These are phyloP conservation scores for Dicaeum eximium DNA, from an alignment of 2,113 vertebrate species.

Conservation along the genomic window DNA sequence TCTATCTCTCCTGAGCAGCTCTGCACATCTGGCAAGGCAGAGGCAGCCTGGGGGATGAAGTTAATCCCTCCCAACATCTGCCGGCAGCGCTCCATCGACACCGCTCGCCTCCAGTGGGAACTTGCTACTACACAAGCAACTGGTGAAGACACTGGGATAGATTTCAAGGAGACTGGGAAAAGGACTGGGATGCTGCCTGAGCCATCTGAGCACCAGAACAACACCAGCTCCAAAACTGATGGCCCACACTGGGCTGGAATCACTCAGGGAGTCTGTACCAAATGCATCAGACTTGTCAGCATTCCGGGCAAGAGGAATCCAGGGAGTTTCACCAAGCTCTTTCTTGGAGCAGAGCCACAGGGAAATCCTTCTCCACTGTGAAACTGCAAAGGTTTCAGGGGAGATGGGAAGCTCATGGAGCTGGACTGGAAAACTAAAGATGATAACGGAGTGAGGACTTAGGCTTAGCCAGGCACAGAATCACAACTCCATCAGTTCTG, in stretches of 20 bases:
- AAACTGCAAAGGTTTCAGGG: neutral
- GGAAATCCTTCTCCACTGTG: neutral
- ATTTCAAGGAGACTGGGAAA: neutral
- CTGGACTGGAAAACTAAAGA: neutral
- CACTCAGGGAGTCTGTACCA: neutral
- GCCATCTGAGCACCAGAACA: neutral
- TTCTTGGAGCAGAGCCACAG: slow-evolving; percentile 4
- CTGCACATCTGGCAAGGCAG: neutral
- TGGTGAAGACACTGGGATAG: neutral
- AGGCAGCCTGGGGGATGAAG: neutral
- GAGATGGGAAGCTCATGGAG: neutral
- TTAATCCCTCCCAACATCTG: neutral
- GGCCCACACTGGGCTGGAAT: neutral
- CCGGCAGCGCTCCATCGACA: neutral
- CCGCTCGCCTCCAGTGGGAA: neutral
- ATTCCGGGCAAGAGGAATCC: neutral
- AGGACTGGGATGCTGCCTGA: neutral
- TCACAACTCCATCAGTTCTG: neutral
- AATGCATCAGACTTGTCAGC: slow-evolving; percentile 11
- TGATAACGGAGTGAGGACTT: accelerated
- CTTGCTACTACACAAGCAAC: neutral
- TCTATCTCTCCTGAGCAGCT: neutral
- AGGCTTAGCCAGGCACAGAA: neutral
- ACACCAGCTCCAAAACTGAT: accelerated
- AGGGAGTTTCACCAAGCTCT: neutral